phyloP scores from a whole-genome alignment of 2,797 vertebrate genomes.

The Molossus molossus region DNA sequence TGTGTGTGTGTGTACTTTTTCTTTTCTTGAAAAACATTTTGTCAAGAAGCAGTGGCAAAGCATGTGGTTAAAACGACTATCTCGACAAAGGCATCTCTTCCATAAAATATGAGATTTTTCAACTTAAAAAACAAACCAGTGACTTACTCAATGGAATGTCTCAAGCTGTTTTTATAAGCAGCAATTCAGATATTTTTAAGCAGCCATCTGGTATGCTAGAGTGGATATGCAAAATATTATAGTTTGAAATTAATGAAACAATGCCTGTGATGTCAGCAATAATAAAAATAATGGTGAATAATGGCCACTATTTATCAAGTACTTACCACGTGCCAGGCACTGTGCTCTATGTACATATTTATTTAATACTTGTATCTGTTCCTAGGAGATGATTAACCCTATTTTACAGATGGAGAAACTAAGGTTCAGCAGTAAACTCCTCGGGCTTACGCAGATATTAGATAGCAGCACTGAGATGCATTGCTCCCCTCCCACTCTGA shows the following conservation, averaged over 20 bases:
- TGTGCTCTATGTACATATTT: conserved; percentile 45
- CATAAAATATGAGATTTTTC: conserved; percentile 78
- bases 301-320: conserved; percentile 12
- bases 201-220: conserved; percentile 73
- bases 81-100: conserved; percentile 82
- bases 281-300: conserved; percentile 70
- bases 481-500: not conserved
- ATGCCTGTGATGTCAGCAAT: conserved; percentile 68
- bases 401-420: conserved; percentile 42
- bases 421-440: conserved; percentile 5
- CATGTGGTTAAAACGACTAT: conserved; percentile 81
- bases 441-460: not conserved
- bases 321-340: conserved; percentile 7
- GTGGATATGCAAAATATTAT: conserved; percentile 67
- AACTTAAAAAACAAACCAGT: conserved; percentile 72
- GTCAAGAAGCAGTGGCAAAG: conserved; percentile 84
- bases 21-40: conserved; percentile 84
- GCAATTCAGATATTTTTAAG: conserved; percentile 79
- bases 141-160: conserved; percentile 83
- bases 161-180: conserved; percentile 77
- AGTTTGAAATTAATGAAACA: conserved; percentile 73
- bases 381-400: conserved; percentile 18
- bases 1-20: conserved; percentile 71
- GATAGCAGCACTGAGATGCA: not conserved
- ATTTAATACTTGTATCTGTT: conserved; percentile 29